phyloP scores from a whole-genome alignment of 2,888 invertebrate species.

The Oxytorus armatus region DNA sequence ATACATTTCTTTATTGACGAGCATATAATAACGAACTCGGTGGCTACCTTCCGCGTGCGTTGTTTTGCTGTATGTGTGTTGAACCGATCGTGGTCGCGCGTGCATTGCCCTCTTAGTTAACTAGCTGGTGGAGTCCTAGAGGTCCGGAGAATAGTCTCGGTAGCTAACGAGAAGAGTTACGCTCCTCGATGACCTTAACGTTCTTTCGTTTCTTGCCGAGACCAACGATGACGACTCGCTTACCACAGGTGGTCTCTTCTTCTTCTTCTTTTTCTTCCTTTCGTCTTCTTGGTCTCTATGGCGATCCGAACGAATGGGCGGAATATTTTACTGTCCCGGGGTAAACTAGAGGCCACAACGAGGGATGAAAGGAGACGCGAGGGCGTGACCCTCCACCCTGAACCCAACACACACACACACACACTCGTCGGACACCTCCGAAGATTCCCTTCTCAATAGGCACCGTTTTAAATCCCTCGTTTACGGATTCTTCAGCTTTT shows the following conservation, averaged over 20 bases:
- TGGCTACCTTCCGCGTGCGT: conserved; percentile 13
- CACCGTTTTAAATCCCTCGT: conserved; percentile 25
- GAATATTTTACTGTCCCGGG: conserved; percentile 62
- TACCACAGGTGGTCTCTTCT: conserved; percentile 63
- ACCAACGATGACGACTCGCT: conserved; percentile 16
- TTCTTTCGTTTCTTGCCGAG: conserved; percentile 50
- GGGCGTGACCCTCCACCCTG: conserved; percentile 54
- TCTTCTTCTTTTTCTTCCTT: conserved; percentile 28
- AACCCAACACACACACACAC: conserved; percentile 44
- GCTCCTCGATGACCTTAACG: conserved; percentile 39
- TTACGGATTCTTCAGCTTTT: conserved; percentile 28
- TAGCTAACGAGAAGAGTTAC: conserved; percentile 32
- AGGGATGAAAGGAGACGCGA: conserved; percentile 59
- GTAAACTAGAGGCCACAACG: conserved; percentile 51
- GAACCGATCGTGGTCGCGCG: conserved; percentile 43
- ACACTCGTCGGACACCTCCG: conserved; percentile 20
- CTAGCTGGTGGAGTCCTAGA: neutral
- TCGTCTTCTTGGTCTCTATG: conserved; percentile 15
- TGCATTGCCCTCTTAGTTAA: conserved; percentile 46
- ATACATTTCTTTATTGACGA: conserved; percentile 57
- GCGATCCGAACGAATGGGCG: conserved; percentile 30
- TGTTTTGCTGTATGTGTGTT: conserved; percentile 23
- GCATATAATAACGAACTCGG: conserved; percentile 22
- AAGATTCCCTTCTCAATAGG: neutral
- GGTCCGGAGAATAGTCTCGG: conserved; percentile 22